A percentile compares a stretch with the other conserved stretches of the same genome.
Evolutionary conservation across 2,888 invertebrate genomes (phyloP).

Genomic region (Synanthedon tipuliformis): DNA sequence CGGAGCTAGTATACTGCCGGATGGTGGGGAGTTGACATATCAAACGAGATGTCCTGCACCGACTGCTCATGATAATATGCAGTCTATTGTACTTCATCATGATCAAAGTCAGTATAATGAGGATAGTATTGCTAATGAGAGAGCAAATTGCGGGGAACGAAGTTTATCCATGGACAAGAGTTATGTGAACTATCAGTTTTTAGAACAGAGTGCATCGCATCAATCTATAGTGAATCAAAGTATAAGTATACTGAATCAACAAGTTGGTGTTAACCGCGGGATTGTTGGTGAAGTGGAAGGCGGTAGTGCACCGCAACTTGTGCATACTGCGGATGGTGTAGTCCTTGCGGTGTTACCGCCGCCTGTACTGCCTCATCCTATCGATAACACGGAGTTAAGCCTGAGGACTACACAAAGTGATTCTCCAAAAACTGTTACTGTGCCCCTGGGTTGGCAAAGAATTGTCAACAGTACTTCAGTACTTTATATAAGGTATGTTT

Average conservation of each 20-base stretch:
- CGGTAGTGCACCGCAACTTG: slow-evolving; percentile 42
- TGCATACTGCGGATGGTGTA: slow-evolving; percentile 59
- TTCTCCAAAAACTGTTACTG: slow-evolving; percentile 46
- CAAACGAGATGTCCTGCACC: slow-evolving; percentile 38
- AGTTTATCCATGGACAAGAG: slow-evolving; percentile 47
- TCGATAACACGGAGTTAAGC: slow-evolving; percentile 35
- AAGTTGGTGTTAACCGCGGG: slow-evolving; percentile 54
- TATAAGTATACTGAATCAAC: slow-evolving; percentile 65
- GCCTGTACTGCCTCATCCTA: slow-evolving; percentile 26
- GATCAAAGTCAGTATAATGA: slow-evolving; percentile 47
- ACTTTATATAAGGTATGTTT: slow-evolving; percentile 49
- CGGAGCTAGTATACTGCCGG: slow-evolving; percentile 33
- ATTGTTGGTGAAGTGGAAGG: slow-evolving; percentile 45
- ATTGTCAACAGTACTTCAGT: slow-evolving; percentile 55
- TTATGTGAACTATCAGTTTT: slow-evolving; percentile 64
- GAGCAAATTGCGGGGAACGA: slow-evolving; percentile 43
- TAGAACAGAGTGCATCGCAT: slow-evolving; percentile 66
- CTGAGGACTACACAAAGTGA: slow-evolving; percentile 51
- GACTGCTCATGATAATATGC: slow-evolving; percentile 36
- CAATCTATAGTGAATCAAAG: slow-evolving; percentile 66
- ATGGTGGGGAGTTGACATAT: slow-evolving; percentile 40
- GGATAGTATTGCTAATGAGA: slow-evolving; percentile 37
- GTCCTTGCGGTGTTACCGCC: slow-evolving; percentile 57
- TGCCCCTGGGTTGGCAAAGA: slow-evolving; percentile 65
- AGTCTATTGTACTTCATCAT: slow-evolving; percentile 33